These are phyloP conservation scores for Athene noctua DNA, from an alignment of 2,113 vertebrate species.

Conservation along the genomic window DNA sequence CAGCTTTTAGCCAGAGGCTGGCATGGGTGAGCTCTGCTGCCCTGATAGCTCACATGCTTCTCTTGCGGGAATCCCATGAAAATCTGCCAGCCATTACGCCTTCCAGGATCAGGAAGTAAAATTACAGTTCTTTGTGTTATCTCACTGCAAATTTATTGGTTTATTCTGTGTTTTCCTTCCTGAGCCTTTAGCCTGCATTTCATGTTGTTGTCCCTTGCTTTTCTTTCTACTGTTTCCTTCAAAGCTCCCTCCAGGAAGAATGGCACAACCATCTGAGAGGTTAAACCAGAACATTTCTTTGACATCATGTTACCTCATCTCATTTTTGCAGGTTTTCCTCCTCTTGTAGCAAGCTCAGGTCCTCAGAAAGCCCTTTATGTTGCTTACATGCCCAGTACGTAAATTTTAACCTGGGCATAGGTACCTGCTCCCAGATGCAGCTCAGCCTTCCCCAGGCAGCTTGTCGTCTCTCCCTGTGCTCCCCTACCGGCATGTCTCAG, in stretches of 20 bases:
- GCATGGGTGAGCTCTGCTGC: rapidly evolving
- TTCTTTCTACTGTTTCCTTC: not conserved
- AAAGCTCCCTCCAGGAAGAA: not conserved
- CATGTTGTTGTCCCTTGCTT: not conserved
- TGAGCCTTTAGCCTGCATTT: not conserved
- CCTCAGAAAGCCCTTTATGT: not conserved
- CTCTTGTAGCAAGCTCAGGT: not conserved
- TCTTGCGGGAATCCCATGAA: not conserved
- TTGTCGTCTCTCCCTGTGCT: not conserved
- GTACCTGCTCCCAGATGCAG: not conserved
- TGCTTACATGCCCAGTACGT: rapidly evolving
- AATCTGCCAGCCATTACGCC: not conserved
- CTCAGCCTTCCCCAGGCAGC: not conserved
- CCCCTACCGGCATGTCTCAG: not conserved
- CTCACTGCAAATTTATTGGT: not conserved
- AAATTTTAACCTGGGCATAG: not conserved
- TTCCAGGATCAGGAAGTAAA: not conserved
- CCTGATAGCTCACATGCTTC: not conserved
- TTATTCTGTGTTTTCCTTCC: not conserved
- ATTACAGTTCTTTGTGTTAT: not conserved
- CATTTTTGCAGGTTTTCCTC: not conserved
- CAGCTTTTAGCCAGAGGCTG: not conserved
- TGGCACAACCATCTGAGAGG: not conserved
- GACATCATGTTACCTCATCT: not conserved
- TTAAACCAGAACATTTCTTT: not conserved